Base-by-base conservation (phyloP, 2,888 invertebrate species). In the Frankliniella intonsa region DNA sequence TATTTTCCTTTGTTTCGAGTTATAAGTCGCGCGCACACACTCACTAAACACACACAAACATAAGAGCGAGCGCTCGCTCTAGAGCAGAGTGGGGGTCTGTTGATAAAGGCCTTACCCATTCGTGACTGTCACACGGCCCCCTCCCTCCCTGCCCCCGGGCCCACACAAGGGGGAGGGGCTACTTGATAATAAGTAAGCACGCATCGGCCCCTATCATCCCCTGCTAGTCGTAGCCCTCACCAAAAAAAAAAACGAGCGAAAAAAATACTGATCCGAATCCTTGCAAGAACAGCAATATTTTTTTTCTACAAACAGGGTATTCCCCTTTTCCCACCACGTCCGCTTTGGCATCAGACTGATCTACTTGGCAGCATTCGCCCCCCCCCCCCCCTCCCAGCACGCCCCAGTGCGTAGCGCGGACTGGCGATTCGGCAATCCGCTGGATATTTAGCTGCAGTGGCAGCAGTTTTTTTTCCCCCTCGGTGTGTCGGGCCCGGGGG, bases 131-230 rank as follows among this genome's bases (percentile, higher is more conserved):
- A 76, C 69, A 9, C 10, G 69, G 69, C 11, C 38, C 5, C 38
- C 38, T 5, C 38, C 38, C 5, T 2, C 38, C 38, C 38, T 38
- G 3, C 38, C 38, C 5, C 38, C 38, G 38, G 38, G 38, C 38
- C 38, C 3, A 38, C 38, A 38, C 2, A 7, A 76, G 25, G 22
- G 7, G 69, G 69, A 3, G 69, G 25, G 69, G 69, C 69, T 38
- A 76, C 69, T 76, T 76, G 25, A 25, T 25, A 76, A 76, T 76
- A 76, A 76, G 69, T 76, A 25, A 76, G 69, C 62, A 62, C 62
- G 62, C 25, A 38, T 38, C 38, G 38, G 38, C 38, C 3, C 38
- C 38, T n/a, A n/a, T 5, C 38, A 38, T 5, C 38, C 38, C 38
- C 38, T 38, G 38, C 38, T 38, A 38, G 38, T 38, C 38, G 5